Conservation (phyloP, 2,888 invertebrate species). For the Diarsia mendica region DNA sequence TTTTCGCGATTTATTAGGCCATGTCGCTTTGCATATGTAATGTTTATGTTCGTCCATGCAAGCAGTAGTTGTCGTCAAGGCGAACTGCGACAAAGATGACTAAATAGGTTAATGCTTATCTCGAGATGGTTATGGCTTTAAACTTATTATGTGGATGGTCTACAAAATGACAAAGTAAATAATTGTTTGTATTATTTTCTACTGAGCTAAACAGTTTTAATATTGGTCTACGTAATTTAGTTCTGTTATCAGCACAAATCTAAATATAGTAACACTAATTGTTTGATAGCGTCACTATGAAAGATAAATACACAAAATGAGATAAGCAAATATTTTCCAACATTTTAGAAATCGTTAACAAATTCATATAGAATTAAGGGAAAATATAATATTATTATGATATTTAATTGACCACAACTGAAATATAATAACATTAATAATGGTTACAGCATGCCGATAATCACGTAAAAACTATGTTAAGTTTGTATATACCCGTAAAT, state of each 20-base stretch:
- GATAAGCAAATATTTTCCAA: slow-evolving; percentile 28
- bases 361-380: slow-evolving; percentile 18
- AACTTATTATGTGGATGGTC: slow-evolving; percentile 27
- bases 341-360: slow-evolving; percentile 26
- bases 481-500: neutral
- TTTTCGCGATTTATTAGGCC: slow-evolving; percentile 64
- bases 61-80: slow-evolving; percentile 52
- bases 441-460: slow-evolving; percentile 11
- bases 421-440: slow-evolving; percentile 13
- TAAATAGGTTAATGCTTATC: slow-evolving; percentile 49
- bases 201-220: neutral
- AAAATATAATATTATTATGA: slow-evolving; percentile 25
- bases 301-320: slow-evolving; percentile 13
- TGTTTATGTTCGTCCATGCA: slow-evolving; percentile 57
- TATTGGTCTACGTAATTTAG: neutral
- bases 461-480: neutral
- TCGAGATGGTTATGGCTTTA: slow-evolving; percentile 40
- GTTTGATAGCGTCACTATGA: slow-evolving; percentile 17
- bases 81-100: slow-evolving; percentile 43
- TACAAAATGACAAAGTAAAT: slow-evolving; percentile 16
- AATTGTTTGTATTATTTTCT: slow-evolving; percentile 23
- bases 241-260: slow-evolving; percentile 26
- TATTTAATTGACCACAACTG: slow-evolving; percentile 44
- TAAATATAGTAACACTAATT: slow-evolving; percentile 30
- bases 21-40: slow-evolving; percentile 47